Evolutionary conservation across 2,113 vertebrate species (phyloP), one percentile per base, ranked within the genome.

Genomic region (Vanacampus margaritifer): DNA sequence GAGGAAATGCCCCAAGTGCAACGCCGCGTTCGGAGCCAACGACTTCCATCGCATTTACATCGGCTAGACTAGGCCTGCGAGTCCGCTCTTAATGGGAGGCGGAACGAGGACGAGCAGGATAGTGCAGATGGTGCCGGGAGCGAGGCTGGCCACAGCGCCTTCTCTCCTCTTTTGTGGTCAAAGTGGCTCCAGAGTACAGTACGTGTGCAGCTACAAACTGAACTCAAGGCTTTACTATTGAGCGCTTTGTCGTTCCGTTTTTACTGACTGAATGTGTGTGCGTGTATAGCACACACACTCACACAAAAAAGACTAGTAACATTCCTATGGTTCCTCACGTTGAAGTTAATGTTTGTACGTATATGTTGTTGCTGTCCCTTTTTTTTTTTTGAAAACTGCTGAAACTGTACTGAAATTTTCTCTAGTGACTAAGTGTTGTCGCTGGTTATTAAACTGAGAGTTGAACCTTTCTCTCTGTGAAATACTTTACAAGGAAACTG

Each of bases 1-100:
- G 89, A 95, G 95, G 80, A 98, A 98, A 68, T 97, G 96, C 81
- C 96, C 96, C 60, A 98, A 99, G 83, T 98, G 97, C 86, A 99
- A 97, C 0, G 95, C 95, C 0, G 96, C 97, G 23, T 98, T 99
- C 1, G 95, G 97, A 19, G 97, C 97, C 58, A 98, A 97, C 0
- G 95, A 98, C 88, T 99, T 98, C 88, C 97, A 99, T 51, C 95
- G 96, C 72, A 99, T 98, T 83, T 97, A 96, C 91, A 97, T 98
- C 0, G 95, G 95, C 58, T 97, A 91, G 28, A 4, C 28, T 2
- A 94, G 60, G 57, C n/a, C 32, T 2, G 32, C 28, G 19, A 12
- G 24, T 19, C 45, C 26, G 19, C 23, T 14, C n/a, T 16, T 23
- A 62, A 23, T 13, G 37, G n/a, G 12, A 41, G 16, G 35, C 32